Evolutionary conservation across 2,113 vertebrate genomes (phyloP).

Genomic region (Alexandromys fortis): DNA sequence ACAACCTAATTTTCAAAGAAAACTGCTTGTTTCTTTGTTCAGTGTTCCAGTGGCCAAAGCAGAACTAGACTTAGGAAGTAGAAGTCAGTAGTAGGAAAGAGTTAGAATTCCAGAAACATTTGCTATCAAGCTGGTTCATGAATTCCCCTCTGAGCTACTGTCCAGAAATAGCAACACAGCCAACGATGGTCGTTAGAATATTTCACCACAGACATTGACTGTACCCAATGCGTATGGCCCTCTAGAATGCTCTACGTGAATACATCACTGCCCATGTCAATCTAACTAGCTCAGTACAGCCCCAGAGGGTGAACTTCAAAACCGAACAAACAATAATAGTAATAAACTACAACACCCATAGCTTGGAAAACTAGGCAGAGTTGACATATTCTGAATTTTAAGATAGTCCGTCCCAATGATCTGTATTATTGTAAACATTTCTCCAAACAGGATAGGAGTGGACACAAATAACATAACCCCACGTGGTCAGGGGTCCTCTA

Average conservation of each 20-base stretch:
- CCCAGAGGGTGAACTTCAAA: constrained; percentile 1
- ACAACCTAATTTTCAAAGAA: constrained; percentile 4
- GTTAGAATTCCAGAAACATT: constrained; percentile 10
- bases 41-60: neutral
- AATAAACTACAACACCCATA: neutral
- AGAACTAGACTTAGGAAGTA: neutral
- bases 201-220: neutral
- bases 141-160: neutral
- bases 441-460: neutral
- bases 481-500: neutral
- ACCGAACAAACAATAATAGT: neutral
- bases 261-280: neutral
- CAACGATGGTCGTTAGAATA: neutral
- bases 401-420: neutral
- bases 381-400: neutral
- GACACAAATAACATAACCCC: neutral
- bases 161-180: neutral
- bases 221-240: neutral
- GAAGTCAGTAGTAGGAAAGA: neutral
- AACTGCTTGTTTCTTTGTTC: neutral
- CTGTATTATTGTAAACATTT: neutral
- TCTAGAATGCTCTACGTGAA: neutral
- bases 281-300: neutral
- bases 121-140: neutral
- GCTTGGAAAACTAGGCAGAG: neutral